These are phyloP conservation scores for Coelopa frigida DNA, from an alignment of 1,140 invertebrate species.

Conservation along the genomic window DNA sequence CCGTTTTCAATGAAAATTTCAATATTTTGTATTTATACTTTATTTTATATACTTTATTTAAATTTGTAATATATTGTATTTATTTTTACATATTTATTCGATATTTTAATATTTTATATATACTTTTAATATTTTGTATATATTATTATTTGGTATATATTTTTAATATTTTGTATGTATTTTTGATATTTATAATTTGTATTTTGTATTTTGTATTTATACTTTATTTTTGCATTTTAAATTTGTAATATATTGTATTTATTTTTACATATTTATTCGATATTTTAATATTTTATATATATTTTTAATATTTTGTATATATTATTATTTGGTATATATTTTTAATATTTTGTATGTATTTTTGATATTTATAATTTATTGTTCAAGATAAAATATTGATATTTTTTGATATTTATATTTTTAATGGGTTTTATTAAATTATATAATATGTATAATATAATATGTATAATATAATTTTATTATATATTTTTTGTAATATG, in stretches of 20 bases:
- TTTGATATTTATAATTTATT: conserved; percentile 4
- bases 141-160: conserved; percentile 8
- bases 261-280: neutral
- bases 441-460: too few relatives aligned
- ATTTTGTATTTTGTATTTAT: neutral
- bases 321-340: conserved; percentile 7
- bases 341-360: neutral
- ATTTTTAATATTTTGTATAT: neutral
- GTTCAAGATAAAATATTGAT: too few relatives aligned
- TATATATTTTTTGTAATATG: too few relatives aligned
- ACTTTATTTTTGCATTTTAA: neutral
- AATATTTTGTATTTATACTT: neutral
- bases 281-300: neutral
- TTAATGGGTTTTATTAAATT: too few relatives aligned
- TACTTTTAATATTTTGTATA: neutral
- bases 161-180: neutral
- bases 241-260: neutral
- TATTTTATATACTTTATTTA: neutral
- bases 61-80: neutral
- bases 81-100: neutral
- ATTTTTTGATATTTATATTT: too few relatives aligned
- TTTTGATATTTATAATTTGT: conserved; percentile 4
- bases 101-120: neutral
- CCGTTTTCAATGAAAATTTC: too few relatives aligned
- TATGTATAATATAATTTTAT: too few relatives aligned